These are phyloP conservation scores for Porites lutea DNA, from an alignment of 64 coral and sea anemone species.

Conservation along the genomic window DNA sequence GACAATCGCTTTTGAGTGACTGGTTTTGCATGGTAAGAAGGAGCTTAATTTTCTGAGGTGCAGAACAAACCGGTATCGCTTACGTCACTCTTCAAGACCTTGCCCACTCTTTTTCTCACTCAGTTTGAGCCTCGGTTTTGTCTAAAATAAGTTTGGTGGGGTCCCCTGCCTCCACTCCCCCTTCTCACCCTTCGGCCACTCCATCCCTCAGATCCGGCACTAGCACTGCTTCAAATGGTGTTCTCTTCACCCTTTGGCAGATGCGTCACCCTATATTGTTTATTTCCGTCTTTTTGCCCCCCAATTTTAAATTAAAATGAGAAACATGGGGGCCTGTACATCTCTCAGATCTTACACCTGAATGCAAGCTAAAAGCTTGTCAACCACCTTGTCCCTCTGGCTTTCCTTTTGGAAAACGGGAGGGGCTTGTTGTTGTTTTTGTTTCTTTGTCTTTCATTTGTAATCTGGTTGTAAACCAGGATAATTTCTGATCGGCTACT, in stretches of 20 bases:
- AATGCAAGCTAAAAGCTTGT: background rate
- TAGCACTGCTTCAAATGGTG: no score
- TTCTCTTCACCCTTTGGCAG: no score
- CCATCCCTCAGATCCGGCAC: no score
- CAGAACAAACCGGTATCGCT: background rate
- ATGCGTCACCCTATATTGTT: no score
- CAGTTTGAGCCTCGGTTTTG: no score
- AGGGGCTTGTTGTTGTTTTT: background rate
- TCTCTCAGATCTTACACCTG: background rate
- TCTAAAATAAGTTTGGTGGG: no score
- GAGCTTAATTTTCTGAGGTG: background rate
- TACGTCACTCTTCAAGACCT: background rate
- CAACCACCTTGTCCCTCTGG: background rate
- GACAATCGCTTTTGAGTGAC: background rate
- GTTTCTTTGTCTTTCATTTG: background rate
- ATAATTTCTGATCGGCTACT: background rate
- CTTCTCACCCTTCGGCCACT: no score
- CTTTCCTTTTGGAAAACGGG: background rate
- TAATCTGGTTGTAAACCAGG: background rate
- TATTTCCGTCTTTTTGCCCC: background rate
- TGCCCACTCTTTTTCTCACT: background rate
- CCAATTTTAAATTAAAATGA: background rate
- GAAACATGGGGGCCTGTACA: background rate
- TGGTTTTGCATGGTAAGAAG: background rate
- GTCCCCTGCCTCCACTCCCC: no score